Base-by-base conservation (phyloP, 1,140 invertebrate species). In the Drosophila orena region DNA sequence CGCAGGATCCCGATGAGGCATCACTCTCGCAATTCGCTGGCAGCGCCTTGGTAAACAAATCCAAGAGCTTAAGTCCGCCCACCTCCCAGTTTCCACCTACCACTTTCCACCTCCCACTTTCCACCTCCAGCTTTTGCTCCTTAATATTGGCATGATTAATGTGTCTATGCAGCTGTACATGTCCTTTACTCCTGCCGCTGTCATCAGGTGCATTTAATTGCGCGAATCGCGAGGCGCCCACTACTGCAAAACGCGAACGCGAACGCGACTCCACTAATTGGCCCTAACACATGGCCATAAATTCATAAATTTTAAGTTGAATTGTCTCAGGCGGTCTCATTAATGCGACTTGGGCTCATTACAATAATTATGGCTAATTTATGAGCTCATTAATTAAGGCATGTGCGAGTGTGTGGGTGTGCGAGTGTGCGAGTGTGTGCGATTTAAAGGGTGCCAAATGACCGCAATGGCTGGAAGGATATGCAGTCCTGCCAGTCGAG, bases 141-240 rank as follows among this genome's bases (percentile, higher is more conserved):
- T 42, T 10, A 24, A 24, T 4, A 22, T 20, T 0, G 10, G 0
- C 46, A 22, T 86, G 83, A 89, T 88, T 89, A 83, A 83, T 86
- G 84, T 89, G 66, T 79, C 65, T 83, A 65, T 71, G 64, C 52
- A 50, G 50, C 57, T 65, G 72, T 43, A 53, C 24, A 69, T 24
- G 46, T 56, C 52, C 64, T 30, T 43, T 10, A 22, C 40, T 44
- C 30, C 22, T 43, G 37, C 35, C 42, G 43, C 47, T 77, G 76
- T 79, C 86, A 86, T 90, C 86, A 90, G 86, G 88, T 90, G 86
- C 86, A 77, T 90, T 90, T 90, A 90, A 90, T 90, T 83, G 88
- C 86, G 86, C 88, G 86, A 79, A 72, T 88, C 83, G 80, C 83
- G 11, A 38, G 3, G 37, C 37, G 37, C 78, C 79, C 75, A 77